Conservation (phyloP, 2,113 vertebrate species). For the Xenopus tropicalis region UCB_Xtro_10.0 CM004446.2:106363001-106363500, state of each 20-base stretch:
- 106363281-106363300: constrained; percentile 66
- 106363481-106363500: constrained; percentile 96
- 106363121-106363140: constrained; percentile 81
- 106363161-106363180: constrained; percentile 83
- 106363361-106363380: constrained; percentile 81
- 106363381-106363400: constrained; percentile 72
- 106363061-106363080: constrained; percentile 59
- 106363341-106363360: constrained; percentile 67
- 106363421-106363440: constrained; percentile 80
- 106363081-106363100: constrained; percentile 76
- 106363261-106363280: constrained; percentile 76
- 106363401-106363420: constrained; percentile 57
- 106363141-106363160: constrained; percentile 81
- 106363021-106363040: constrained; percentile 3
- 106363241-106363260: constrained; percentile 79
- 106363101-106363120: constrained; percentile 80
- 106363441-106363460: constrained; percentile 95
- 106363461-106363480: constrained; percentile 95
- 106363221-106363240: constrained; percentile 80
- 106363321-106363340: constrained; percentile 74
- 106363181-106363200: constrained; percentile 82
- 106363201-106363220: constrained; percentile 86
- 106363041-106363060: neutral
- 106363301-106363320: constrained; percentile 53
- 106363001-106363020: constrained; percentile 2